Evolutionary conservation across 2,888 invertebrate species (phyloP), one percentile per base, ranked within the genome.

Genomic region (Biston betularia): DNA sequence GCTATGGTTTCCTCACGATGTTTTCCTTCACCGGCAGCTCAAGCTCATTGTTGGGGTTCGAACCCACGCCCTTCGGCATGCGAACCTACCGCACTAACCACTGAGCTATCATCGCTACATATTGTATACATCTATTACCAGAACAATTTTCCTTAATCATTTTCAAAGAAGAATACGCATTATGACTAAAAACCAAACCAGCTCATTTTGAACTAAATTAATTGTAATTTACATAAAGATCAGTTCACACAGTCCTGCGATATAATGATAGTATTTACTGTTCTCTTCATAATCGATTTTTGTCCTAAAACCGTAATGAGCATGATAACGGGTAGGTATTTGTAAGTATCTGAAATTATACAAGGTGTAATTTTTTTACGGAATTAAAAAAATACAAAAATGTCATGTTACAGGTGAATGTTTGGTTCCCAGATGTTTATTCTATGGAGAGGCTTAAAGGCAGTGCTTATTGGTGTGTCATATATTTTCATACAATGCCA

Each of bases 221-320:
- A 76, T 78, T 68, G 68, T 66, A 80, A 82, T 83, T 80, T 81
- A 79, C 81, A 77, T 80, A 79, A 79, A 75, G 68, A 73, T 71
- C 65, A 71, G 74, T 72, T 73, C 77, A 72, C 78, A 73, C 75
- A 76, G 50, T 58, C 58, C 53, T 66, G 62, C 12, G 63, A 46
- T 62, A 71, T 82, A 82, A 83, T 79, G 73, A 81, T 80, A 79
- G 79, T 80, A 76, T 77, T 80, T 79, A 78, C 63, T 54, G 55
- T 73, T 69, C 72, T 69, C 69, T 75, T 69, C 71, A 72, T 79
- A 79, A 76, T 80, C 66, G 71, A 78, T 77, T 78, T 79, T 75
- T 69, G 75, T 71, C 70, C 73, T 68, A 69, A 72, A 72, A 75
- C 73, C 68, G 69, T 76, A 80, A 80, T 80, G 72, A 79, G 68